Evolutionary conservation across 2,113 vertebrate genomes (phyloP), one percentile per base, ranked within the genome.

Genomic region (Daphoenositta chrysoptera): DNA sequence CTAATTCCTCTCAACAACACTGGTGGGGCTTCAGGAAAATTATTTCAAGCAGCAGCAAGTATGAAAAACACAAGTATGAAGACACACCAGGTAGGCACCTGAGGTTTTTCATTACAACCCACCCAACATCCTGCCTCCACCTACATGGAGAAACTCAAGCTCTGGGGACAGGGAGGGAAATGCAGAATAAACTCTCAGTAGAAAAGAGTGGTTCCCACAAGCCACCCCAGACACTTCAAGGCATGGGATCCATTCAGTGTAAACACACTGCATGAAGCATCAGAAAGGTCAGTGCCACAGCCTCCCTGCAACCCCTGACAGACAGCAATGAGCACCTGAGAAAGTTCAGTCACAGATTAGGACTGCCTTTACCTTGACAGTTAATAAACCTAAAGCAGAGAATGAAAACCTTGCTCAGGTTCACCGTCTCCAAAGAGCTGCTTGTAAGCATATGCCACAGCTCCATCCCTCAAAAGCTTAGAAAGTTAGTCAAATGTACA

Each of bases 161-260:
- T 50, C 44, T 10, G 11, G 27, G 19, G 13, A 57, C 0, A 0
- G 31, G 18, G n/a, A 87, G 10, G 5, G 6, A 69, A 50, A 73
- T 3, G 11, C 24, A 88, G 61, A 88, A 61, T 18, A 42, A 77
- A 60, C 7, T 14, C 9, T 11, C 40, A 16, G 37, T 10, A n/a
- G 73, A 1, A 1, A 54, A 64, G 12, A 60, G 56, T 6, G 28
- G 54, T 11, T 87, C 28, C 30, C 6, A 2, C 15, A 82, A 27
- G 18, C 11, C 26, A 71, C 21, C 13, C 31, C 1, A 0, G 27
- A 21, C 39, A 57, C 33, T 35, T 24, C 0, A 6, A 48, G 54
- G 45, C 31, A 40, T 6, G 30, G n/a, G 35, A 72, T 47, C 48
- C 35, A 22, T 33, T 19, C 39, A 42, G 44, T 10, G 33, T 6